Evolutionary conservation across 2,113 vertebrate species (phyloP).

Genomic region (Chauna torquata): DNA sequence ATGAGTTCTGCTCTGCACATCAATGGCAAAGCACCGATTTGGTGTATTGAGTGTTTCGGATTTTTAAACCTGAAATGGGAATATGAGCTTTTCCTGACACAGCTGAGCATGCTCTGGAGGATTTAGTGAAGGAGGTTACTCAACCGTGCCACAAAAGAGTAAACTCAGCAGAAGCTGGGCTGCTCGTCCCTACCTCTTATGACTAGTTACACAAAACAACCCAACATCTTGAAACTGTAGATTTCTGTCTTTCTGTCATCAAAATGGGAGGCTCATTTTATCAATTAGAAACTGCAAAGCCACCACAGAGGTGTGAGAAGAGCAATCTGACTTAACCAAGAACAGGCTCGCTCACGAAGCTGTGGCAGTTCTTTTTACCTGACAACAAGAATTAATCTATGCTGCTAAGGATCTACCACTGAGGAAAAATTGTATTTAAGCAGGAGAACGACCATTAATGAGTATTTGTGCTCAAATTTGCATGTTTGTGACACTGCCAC

Average conservation of each 20-base stretch:
- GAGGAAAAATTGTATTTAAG: not conserved
- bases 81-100: not conserved
- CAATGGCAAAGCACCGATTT: not conserved
- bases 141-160: not conserved
- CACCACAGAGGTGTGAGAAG: not conserved
- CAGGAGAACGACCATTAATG: not conserved
- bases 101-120: not conserved
- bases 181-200: not conserved
- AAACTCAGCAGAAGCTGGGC: not conserved
- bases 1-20: not conserved
- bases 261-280: not conserved
- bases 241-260: not conserved
- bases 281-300: not conserved
- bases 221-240: not conserved
- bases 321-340: not conserved
- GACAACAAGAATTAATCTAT: not conserved
- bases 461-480: not conserved
- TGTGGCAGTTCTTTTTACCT: not conserved
- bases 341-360: not conserved
- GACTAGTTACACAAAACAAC: fast-evolving
- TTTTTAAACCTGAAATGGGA: not conserved
- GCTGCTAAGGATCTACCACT: not conserved
- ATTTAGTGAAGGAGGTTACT: not conserved
- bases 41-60: not conserved
- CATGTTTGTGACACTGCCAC: fast-evolving